A percentile compares a stretch with the other conserved stretches of the same genome.
Evolutionary conservation across 1,140 invertebrate species (phyloP).

Genomic region (Drosophila ogumai): DNA sequence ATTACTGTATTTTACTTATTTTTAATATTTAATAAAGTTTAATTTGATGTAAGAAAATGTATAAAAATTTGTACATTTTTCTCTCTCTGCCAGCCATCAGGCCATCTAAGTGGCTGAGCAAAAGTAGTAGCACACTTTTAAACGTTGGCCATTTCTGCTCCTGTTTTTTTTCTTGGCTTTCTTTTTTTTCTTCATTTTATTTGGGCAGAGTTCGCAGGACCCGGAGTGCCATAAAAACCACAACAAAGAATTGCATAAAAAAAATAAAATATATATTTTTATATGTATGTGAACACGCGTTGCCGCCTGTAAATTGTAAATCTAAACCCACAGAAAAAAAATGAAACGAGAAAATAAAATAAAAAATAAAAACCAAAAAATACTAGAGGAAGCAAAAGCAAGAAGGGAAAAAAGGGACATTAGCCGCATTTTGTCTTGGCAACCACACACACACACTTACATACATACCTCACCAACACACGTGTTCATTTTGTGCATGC

Average conservation of each 20-base stretch:
- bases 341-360: conserved; percentile 19
- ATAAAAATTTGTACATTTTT: background rate
- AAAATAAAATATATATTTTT: conserved; percentile 3
- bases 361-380: conserved; percentile 7
- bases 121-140: conserved; percentile 57
- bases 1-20: background rate
- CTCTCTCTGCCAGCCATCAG: background rate
- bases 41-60: background rate
- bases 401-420: conserved; percentile 54
- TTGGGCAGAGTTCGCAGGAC: conserved; percentile 24
- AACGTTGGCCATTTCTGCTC: conserved; percentile 17
- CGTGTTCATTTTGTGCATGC: conserved; percentile 64
- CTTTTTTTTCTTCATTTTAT: background rate
- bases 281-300: conserved; percentile 23
- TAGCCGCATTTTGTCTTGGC: conserved; percentile 81
- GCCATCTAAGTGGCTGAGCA: conserved; percentile 24
- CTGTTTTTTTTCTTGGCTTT: background rate
- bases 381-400: background rate
- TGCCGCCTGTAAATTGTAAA: conserved; percentile 66
- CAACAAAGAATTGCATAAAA: conserved; percentile 47
- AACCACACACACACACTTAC: conserved; percentile 40
- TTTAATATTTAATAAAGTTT: background rate
- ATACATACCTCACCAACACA: conserved; percentile 33
- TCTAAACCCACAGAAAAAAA: conserved; percentile 54
- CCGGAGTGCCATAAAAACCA: conserved; percentile 51